Evolutionary conservation across 2,888 invertebrate genomes (phyloP), one percentile per base, ranked within the genome.

Genomic region (Stegophylla sp.): DNA sequence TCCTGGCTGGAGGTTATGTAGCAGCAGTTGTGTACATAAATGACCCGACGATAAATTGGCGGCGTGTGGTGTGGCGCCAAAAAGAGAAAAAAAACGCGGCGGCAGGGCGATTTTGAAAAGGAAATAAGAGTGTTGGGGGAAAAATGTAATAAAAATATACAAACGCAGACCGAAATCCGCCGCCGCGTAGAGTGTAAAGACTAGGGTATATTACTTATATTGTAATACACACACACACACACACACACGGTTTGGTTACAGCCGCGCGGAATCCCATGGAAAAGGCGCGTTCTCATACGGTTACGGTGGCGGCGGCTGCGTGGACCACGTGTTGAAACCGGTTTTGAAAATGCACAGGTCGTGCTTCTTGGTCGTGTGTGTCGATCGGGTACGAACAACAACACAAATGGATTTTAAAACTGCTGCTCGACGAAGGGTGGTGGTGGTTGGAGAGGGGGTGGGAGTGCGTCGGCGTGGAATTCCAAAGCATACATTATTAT

Each of bases 261-360:
- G 56, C 17, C 48, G 48, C 53, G 10, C 41, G 45, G 51, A 66
- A 53, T 76, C 72, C 72, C 72, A 59, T 73, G 72, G 43, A 59
- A 73, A 73, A 59, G 53, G 51, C 23, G 51, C 23, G 34, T 23
- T 26, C 53, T 15, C 77, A 43, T 12, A 51, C n/a, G 23, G 71
- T 34, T 41, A 43, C 67, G 1, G 15, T 4, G 13, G 17, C 45
- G 23, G 13, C 59, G 34, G 23, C 45, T n/a, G 28, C 59, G 26
- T 48, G 53, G 53, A 77, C 76, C 76, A 77, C 76, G 76, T 67
- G 76, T 67, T 77, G 59, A 26, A 67, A 79, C 79, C 69, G 77
- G 77, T 79, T 71, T 77, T n/a, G 28, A 20, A 61, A 48, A 61
- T 7, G 26, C 4, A 23, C 66, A 51, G 75, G 64, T 64, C 75